Evolutionary conservation across 2,113 vertebrate species (phyloP), one percentile per base, ranked within the genome.

Genomic region (Rhineura floridana): DNA sequence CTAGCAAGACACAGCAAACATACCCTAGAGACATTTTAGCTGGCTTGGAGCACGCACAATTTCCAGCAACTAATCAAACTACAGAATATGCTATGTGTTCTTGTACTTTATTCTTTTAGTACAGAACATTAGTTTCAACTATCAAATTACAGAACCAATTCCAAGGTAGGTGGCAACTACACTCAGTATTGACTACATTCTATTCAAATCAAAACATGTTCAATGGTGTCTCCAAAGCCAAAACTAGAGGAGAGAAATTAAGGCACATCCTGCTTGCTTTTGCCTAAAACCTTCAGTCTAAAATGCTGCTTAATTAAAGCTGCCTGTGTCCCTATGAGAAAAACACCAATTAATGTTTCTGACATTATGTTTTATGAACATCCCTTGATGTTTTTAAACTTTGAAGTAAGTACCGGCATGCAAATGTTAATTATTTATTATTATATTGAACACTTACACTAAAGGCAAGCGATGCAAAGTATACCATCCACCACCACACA

Each of bases 201-300:
- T 75, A 81, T 90, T 84, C 80, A 15, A 83, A 73, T 89, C 85
- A 92, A 33, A n/a, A 93, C 39, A 76, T 65, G 80, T 77, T 92
- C 33, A 85, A 83, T 48, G 79, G 70, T 90, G 52, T 42, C 8
- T 52, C 21, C 79, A 75, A n/a, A 91, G 86, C 83, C 92, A 93
- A 87, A 86, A 81, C 62, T 76, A 59, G 2, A 91, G 15, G 28
- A 46, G 33, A 93, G 73, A 90, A 91, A 62, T 73, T 69, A 25
- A 1, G 82, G 84, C 83, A 81, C 33, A 84, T 83, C 78, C 93
- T 93, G 84, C 28, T 89, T 89, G 79, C 73, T 89, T 90, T 91
- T 76, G 85, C 87, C 90, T 86, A 89, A 93, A 85, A 73, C 42
- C 44, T 84, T 69, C 17, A 69, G 76, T 50, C 39, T 72, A 91